These are phyloP conservation scores for Mesembrinibis cayennensis DNA, from an alignment of 2,113 vertebrate species.

Conservation along the genomic window DNA sequence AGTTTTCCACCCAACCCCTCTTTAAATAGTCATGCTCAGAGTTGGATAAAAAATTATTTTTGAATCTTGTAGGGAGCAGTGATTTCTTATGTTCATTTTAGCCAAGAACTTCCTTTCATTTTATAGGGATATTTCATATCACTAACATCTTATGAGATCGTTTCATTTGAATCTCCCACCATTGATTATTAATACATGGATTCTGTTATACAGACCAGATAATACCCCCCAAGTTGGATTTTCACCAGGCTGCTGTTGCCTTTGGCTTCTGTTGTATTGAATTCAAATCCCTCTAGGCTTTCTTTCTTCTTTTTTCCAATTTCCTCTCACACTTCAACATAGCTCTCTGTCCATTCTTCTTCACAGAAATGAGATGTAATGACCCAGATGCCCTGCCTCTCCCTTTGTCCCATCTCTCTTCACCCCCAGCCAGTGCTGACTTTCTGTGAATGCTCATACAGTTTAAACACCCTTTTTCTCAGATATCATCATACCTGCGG, in stretches of 20 bases:
- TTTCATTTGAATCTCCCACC: neutral
- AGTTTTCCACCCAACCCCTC: neutral
- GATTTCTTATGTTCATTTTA: neutral
- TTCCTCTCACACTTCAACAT: neutral
- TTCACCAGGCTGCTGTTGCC: neutral
- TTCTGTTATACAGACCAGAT: neutral
- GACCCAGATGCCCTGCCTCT: neutral
- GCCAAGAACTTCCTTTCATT: neutral
- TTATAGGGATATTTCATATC: neutral
- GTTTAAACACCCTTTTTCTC: neutral
- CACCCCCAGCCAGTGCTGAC: neutral
- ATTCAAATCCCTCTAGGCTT: neutral
- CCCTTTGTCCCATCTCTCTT: neutral
- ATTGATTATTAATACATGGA: neutral
- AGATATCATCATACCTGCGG: neutral
- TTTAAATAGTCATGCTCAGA: neutral
- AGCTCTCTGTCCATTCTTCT: neutral
- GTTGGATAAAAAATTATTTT: neutral
- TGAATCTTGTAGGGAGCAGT: neutral
- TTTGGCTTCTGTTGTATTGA: neutral
- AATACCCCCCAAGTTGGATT: neutral
- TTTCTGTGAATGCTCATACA: neutral
- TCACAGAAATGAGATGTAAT: neutral
- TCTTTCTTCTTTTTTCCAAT: neutral
- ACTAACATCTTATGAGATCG: neutral